Evolutionary conservation across 2,797 vertebrate genomes (phyloP).

Genomic region (Acanthornis magna): DNA sequence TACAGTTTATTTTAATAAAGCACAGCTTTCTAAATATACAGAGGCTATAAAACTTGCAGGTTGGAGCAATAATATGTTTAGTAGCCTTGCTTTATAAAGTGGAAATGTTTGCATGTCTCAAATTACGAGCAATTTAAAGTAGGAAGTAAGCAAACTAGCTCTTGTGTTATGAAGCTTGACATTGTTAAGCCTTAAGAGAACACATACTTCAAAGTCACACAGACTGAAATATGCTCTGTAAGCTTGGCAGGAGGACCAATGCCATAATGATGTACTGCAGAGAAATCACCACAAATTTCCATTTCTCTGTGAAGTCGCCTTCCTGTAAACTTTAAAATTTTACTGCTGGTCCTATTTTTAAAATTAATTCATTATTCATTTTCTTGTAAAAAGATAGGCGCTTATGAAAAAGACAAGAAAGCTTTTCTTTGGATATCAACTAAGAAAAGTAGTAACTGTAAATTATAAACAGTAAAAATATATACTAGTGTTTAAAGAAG

Average conservation of each 20-base stretch:
- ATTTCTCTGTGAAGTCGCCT: background rate
- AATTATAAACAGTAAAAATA: background rate
- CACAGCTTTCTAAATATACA: conserved; percentile 73
- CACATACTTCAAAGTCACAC: conserved; percentile 73
- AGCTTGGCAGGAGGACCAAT: conserved; percentile 18
- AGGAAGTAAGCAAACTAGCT: conserved; percentile 77
- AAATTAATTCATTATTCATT: background rate
- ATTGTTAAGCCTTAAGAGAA: conserved; percentile 77
- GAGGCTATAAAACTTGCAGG: conserved; percentile 79
- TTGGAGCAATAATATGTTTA: conserved; percentile 80
- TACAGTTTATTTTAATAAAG: conserved; percentile 83
- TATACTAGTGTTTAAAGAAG: background rate
- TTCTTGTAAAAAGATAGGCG: background rate
- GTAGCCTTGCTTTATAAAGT: conserved; percentile 80
- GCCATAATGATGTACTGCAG: conserved; percentile 11
- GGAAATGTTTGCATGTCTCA: conserved; percentile 83
- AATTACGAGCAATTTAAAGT: conserved; percentile 81
- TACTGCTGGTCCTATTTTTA: background rate
- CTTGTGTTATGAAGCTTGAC: conserved; percentile 80
- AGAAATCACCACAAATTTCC: background rate
- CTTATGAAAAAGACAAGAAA: background rate
- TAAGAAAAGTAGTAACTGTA: background rate
- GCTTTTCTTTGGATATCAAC: background rate
- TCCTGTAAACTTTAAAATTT: background rate
- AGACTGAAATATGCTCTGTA: conserved; percentile 68